These are phyloP conservation scores for Sander lucioperca DNA, from an alignment of 2,113 vertebrate genomes.

Conservation along the genomic window DNA sequence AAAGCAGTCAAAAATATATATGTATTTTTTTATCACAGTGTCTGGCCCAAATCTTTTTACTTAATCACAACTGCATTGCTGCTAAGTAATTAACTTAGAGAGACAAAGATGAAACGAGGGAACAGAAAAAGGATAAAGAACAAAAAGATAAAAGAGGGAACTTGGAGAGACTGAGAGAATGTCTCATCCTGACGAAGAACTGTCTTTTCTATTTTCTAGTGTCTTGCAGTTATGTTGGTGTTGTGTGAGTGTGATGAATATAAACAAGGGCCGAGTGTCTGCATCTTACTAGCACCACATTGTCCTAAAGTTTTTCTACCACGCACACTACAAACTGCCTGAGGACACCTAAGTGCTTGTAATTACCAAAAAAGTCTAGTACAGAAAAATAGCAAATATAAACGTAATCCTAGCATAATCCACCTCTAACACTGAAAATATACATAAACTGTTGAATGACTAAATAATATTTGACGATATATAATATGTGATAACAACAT, in stretches of 20 bases:
- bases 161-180: background rate
- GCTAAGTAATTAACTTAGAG: slow-evolving; percentile 11
- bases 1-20: background rate
- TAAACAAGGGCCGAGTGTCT: background rate
- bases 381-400: too few relatives aligned
- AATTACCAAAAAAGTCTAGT: too few relatives aligned
- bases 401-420: too few relatives aligned
- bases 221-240: background rate
- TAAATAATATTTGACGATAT: too few relatives aligned
- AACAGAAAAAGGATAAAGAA: background rate
- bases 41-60: slow-evolving; percentile 1
- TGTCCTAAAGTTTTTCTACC: too few relatives aligned
- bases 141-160: background rate
- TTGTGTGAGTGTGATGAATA: slow-evolving; percentile 13
- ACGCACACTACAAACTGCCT: too few relatives aligned
- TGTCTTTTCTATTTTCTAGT: background rate
- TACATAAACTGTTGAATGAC: too few relatives aligned
- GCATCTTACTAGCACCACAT: too few relatives aligned
- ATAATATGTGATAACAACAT: background rate
- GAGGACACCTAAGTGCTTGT: too few relatives aligned
- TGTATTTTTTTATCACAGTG: background rate
- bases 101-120: background rate
- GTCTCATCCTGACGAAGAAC: background rate
- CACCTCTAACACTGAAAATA: too few relatives aligned
- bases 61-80: slow-evolving; percentile 6